Base-by-base conservation (phyloP, 2,888 invertebrate genomes). In the Oscheius sp. region DNA sequence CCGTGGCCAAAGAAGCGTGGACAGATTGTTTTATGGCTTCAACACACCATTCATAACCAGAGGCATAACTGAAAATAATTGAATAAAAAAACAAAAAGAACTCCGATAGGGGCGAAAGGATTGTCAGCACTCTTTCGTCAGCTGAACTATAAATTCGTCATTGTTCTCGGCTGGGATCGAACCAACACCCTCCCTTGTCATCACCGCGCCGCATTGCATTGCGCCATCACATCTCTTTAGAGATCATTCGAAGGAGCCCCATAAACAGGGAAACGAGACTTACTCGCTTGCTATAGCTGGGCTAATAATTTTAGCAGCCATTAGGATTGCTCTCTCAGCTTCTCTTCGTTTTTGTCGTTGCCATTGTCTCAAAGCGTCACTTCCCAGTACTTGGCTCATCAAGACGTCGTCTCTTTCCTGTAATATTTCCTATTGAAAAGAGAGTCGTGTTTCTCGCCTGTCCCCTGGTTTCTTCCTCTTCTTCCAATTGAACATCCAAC, bases 21-120 rank as follows among this genome's bases (percentile, higher is more conserved):
- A 92, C 93, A n/a, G 96, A 95, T 59, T 85, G 93, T 88, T 95
- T 95, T 66, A 98, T 93, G 25, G 94, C 93, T 84, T 96, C 95
- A 69, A 96, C 94, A 89, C 98, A 98, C 96, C 91, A 73, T 29
- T 73, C 73, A 46, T 73, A 73, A 7, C 73, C 73, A 56, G 69
- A 68, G 23, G 73, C 66, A 29, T 68, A 73, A 12, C 68, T 73
- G 23, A 46, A 73, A 59, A 61, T 25, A 59, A 55, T 23, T 23
- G 21, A 61, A 45, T 21, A 69, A 68, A 63, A 63, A 45, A 45
- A 43, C 43, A 63, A 63, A 61, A 61, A 46, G 23, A 23, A 66
- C 66, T 66, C 66, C 49, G 66, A 66, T 66, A 66, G 66, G 66
- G 66, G 66, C 66, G 66, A 66, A 66, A 66, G n/a, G 35, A 35